Evolutionary conservation across 1,140 invertebrate species (phyloP).

Genomic region (Oscheius sp.): DNA sequence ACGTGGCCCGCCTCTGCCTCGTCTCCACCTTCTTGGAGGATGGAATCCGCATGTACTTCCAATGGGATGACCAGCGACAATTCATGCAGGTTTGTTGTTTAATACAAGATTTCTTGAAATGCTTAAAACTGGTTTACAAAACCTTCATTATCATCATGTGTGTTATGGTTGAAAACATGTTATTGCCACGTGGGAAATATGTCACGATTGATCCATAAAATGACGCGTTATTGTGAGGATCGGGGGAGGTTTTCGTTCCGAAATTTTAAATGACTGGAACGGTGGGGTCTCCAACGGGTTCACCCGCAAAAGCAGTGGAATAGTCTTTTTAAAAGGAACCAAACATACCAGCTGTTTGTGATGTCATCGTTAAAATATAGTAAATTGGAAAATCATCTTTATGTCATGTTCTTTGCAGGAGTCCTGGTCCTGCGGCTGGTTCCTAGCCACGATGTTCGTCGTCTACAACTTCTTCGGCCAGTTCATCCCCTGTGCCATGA

Average conservation of each 20-base stretch:
- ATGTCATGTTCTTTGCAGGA: conserved; percentile 70
- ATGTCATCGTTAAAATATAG: neutral
- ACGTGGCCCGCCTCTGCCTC: conserved; percentile 89
- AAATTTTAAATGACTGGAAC: neutral
- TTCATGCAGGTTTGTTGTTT: conserved; percentile 72
- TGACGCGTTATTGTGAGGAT: too few species aligned
- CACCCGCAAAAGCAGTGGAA: neutral
- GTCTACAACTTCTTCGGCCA: conserved; percentile 91
- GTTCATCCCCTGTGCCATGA: conserved; percentile 74
- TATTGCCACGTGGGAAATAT: neutral
- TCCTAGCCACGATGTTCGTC: conserved; percentile 86
- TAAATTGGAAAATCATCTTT: neutral
- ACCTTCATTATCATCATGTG: neutral
- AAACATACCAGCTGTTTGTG: too few species aligned
- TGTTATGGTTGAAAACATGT: neutral
- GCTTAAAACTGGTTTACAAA: neutral
- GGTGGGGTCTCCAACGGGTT: too few species aligned
- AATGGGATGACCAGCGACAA: conserved; percentile 95
- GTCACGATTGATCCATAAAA: neutral
- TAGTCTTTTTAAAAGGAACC: neutral
- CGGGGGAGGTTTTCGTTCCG: too few species aligned
- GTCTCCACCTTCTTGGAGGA: conserved; percentile 99
- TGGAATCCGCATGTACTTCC: conserved; percentile 96
- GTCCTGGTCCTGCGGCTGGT: conserved; percentile 93
- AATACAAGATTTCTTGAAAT: neutral